Evolutionary conservation across 2,797 vertebrate species (phyloP).

Genomic region (Harpagifer antarcticus): DNA sequence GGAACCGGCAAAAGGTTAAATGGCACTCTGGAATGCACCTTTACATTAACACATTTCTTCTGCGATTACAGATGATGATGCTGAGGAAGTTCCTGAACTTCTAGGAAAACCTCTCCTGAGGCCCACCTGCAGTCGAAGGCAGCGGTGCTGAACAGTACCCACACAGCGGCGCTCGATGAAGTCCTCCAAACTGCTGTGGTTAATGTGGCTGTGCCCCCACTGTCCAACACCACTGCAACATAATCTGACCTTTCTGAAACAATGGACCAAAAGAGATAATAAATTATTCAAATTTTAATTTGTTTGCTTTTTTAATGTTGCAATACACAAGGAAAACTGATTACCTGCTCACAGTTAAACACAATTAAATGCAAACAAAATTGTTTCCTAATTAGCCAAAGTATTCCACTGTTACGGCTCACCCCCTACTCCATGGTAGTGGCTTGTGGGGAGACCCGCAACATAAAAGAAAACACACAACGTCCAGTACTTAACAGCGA

Average conservation of each 20-base stretch:
- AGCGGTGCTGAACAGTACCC: background rate
- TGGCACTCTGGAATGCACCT: background rate
- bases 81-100: background rate
- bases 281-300: slow-evolving; percentile 18
- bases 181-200: accelerated
- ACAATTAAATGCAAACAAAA: no score
- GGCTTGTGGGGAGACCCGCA: no score
- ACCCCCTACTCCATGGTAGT: no score
- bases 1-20: slow-evolving; percentile 2
- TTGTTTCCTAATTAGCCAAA: no score
- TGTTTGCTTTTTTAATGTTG: no score
- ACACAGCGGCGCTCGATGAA: background rate
- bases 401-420: no score
- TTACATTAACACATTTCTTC: accelerated
- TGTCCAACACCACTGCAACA: slow-evolving; percentile 31
- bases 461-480: no score
- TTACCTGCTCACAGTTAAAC: no score
- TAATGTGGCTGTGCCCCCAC: accelerated
- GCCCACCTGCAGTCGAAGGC: accelerated
- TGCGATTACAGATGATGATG: slow-evolving; percentile 34
- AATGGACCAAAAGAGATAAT: slow-evolving; percentile 48
- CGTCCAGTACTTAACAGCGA: no score
- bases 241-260: background rate
- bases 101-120: background rate
- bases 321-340: no score